These are phyloP conservation scores for Morpho deidamia DNA, from an alignment of 2,888 invertebrate species.

Conservation along the genomic window DNA sequence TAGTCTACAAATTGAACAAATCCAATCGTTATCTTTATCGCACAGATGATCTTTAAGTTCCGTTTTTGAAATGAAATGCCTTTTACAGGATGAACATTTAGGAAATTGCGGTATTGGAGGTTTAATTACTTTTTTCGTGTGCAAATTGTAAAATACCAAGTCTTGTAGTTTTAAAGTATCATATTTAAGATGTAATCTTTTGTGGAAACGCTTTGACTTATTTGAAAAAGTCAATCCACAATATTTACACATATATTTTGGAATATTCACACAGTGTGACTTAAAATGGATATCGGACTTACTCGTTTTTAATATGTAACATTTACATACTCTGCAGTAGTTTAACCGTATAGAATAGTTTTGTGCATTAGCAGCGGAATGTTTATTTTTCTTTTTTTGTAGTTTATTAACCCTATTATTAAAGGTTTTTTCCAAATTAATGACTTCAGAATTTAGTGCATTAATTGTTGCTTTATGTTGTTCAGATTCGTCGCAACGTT, in stretches of 20 bases:
- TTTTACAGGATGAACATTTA: conserved; percentile 43
- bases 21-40: conserved; percentile 33
- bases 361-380: too few relatives aligned
- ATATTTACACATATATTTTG: conserved; percentile 37
- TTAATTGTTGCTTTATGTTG: too few relatives aligned
- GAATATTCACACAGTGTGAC: conserved; percentile 34
- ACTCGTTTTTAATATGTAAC: conserved; percentile 35
- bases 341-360: conserved; percentile 9
- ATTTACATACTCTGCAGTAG: conserved; percentile 48
- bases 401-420: too few relatives aligned
- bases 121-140: conserved; percentile 35
- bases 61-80: conserved; percentile 42
- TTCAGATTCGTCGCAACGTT: neutral
- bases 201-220: conserved; percentile 36
- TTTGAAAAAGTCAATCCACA: conserved; percentile 50
- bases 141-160: conserved; percentile 47
- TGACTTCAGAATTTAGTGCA: too few relatives aligned
- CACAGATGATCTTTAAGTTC: conserved; percentile 40
- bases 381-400: too few relatives aligned
- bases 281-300: conserved; percentile 35
- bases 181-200: conserved; percentile 35
- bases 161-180: conserved; percentile 40
- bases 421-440: too few relatives aligned
- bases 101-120: conserved; percentile 54
- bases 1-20: conserved; percentile 44